Evolutionary conservation across 2,888 invertebrate species (phyloP), one percentile per base, ranked within the genome.

Genomic region (Criorhina ranunculi): DNA sequence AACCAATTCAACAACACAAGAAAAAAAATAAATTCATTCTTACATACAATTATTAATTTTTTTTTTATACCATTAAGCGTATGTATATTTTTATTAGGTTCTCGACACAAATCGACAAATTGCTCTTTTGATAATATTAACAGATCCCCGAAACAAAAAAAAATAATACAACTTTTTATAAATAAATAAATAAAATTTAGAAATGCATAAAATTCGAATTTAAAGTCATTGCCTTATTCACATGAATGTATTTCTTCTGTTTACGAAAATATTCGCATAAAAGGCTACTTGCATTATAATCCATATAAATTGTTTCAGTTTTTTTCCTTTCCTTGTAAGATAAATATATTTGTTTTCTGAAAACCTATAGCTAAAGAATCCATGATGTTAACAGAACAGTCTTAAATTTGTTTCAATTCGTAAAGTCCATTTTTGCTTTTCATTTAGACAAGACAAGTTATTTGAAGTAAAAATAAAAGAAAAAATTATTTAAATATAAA

Each of bases 401-500:
- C 24, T 4, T 4, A 1, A 24, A 24, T 4, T 24, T 24, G 1
- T 24, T 24, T 24, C 4, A 24, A 24, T 24, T 24, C 4, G 4
- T 4, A 3, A 24, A 3, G 1, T 24, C 24, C 24, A 46, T 37
- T 59, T 7, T 57, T 35, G 8, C n/a, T 9, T 19, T 31, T 15
- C 12, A 1, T 37, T 40, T 8, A 9, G 7, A 15, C 49, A 29
- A 35, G 3, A 12, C 5, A 12, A 1, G 24, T 64, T 33, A 17
- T 8, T 62, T 49, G 49, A n/a, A 37, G 19, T 9, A 17, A 49
- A 60, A 59, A 37, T 19, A 12, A 17, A 8, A 70, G 29, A 62
- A 76, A 66, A 76, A 66, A 76, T 46, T 29, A 76, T 49, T 66
- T 57, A 76, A 46, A 57, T 57, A 35, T 44, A 9, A 57, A 76